Percentiles rank a stretch among this genome's conserved stretches.
Conservation (phyloP, 2,113 vertebrate genomes). For the Zapus hudsonius region DNA sequence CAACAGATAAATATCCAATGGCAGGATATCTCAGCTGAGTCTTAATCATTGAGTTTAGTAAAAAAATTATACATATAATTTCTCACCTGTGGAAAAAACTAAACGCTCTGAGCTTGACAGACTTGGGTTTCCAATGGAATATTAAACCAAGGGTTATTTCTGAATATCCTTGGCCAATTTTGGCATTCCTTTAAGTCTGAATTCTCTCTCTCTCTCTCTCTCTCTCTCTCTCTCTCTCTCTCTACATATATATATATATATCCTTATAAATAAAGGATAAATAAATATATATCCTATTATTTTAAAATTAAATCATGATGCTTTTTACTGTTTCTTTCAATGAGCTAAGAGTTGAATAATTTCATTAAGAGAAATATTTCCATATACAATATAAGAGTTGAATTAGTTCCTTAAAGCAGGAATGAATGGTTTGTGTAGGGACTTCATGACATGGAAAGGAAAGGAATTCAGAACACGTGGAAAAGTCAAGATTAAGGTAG, state of each 20-base stretch:
- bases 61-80: too few species aligned
- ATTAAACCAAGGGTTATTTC: neutral
- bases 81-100: neutral
- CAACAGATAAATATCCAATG: neutral
- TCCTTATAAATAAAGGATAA: too few species aligned
- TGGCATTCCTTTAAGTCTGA: slow-evolving; percentile 21
- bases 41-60: too few species aligned
- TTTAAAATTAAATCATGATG: neutral
- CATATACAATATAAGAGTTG: neutral
- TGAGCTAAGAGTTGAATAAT: neutral
- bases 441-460: rapidly evolving
- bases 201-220: too few species aligned
- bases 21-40: neutral
- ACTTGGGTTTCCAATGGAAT: neutral
- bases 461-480: neutral
- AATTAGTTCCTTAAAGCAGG: neutral
- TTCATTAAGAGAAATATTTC: neutral
- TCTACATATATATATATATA: too few species aligned
- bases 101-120: neutral
- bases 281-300: neutral
- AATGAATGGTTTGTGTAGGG: neutral
- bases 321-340: neutral
- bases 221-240: too few species aligned
- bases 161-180: neutral
- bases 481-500: neutral